Evolutionary conservation across 92 coral and sea anemone genomes (phyloP).

Genomic region (Epizoanthus scotinus): DNA sequence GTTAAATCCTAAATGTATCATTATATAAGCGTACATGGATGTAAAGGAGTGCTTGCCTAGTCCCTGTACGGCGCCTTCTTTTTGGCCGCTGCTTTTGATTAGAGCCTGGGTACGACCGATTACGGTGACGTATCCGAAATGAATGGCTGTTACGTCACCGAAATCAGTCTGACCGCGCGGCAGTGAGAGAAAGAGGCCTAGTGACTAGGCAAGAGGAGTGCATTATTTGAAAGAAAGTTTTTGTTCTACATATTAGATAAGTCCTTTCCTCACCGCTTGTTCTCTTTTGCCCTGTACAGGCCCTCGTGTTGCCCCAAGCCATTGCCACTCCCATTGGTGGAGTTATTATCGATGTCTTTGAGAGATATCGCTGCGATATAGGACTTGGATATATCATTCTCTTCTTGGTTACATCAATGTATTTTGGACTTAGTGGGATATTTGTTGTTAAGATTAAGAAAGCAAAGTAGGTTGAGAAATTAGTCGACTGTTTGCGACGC

Average conservation of each 20-base stretch:
- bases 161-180: no score
- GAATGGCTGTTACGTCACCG: no score
- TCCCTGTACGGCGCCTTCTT: no score
- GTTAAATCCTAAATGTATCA: no score
- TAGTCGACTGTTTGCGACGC: background rate
- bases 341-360: slow-evolving; percentile 90
- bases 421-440: slow-evolving; percentile 96
- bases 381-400: slow-evolving; percentile 98
- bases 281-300: slow-evolving; percentile 49
- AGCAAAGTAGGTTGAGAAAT: slow-evolving; percentile 62
- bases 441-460: slow-evolving; percentile 90
- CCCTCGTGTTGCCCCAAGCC: slow-evolving; percentile 98
- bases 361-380: slow-evolving; percentile 87
- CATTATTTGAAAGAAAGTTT: background rate
- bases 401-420: slow-evolving; percentile 90
- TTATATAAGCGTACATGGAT: no score
- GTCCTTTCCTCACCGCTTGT: background rate
- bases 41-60: no score
- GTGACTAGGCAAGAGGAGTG: no score
- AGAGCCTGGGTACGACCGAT: no score
- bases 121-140: no score
- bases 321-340: slow-evolving; percentile 99
- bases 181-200: no score
- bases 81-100: no score
- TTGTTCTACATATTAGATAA: background rate